Conservation (phyloP, 2,113 vertebrate genomes). For the mouse (Mus musculus) region DNA sequence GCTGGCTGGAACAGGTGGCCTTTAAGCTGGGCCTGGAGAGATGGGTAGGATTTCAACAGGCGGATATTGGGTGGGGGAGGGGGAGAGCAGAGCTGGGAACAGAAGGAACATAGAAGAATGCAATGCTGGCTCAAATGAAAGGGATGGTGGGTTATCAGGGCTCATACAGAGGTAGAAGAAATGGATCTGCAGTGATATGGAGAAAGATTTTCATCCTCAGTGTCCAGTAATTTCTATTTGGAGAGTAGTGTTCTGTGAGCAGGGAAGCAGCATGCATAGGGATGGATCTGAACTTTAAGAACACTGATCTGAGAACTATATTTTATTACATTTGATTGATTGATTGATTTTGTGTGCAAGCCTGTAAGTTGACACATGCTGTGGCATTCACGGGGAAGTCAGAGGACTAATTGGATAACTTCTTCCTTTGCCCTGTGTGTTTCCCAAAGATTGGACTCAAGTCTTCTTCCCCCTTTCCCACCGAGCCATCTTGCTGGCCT, state of each 20-base stretch:
- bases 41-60: conserved; percentile 66
- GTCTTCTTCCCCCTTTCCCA: not conserved
- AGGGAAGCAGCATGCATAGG: not conserved
- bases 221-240: not conserved
- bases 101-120: not conserved
- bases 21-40: conserved; percentile 48
- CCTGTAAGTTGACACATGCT: not conserved
- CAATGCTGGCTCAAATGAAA: too few species aligned
- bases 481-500: not conserved
- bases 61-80: not conserved
- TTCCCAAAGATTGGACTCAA: not conserved
- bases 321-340: not conserved
- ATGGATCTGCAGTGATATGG: too few species aligned
- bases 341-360: not conserved
- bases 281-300: not conserved
- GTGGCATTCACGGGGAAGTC: not conserved
- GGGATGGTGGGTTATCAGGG: not conserved
- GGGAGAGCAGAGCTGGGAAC: not conserved
- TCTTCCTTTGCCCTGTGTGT: not conserved
- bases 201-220: not conserved
- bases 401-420: not conserved
- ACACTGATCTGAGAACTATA: not conserved
- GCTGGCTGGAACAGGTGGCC: conserved; percentile 55
- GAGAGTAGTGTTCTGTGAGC: not conserved
- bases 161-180: not conserved